Evolutionary conservation across 2,888 invertebrate genomes (phyloP), one percentile per base, ranked within the genome.

Genomic region (Pseudococcus longispinus): DNA sequence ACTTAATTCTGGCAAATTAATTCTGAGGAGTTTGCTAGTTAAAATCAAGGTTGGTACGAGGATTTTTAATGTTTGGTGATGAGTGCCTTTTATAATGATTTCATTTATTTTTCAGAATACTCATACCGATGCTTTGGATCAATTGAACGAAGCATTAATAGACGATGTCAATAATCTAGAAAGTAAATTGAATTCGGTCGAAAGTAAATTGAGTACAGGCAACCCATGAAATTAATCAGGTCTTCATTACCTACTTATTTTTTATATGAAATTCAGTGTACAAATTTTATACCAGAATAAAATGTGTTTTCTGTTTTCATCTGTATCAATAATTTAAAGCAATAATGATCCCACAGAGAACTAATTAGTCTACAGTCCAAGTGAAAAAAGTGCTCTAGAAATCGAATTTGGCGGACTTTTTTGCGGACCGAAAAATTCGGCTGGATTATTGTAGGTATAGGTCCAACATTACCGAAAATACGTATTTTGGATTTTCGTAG

Each of bases 1-100:
- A 29, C 87, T 90, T 18, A 88, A 89, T 11, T 90, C 90, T 5
- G 89, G 89, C 23, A 90, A 90, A 88, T 88, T 90, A 20, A 89
- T 90, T 29, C 86, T 90, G 8, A 88, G 89, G 77, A 89, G 89
- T 82, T 89, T 89, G 0, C 70, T 89, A 0, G 88, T 89, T 11
- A 89, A 89, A 88, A 89, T 90, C 23, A 89, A 89, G 88, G 89
- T 89, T 82, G 84, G 87, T 88, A 18, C 44, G 5, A 23, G 18
- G 37, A 37, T 9, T 15, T 13, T 13, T 46, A 46, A 8, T 8
- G 0, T 37, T 37, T 37, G 37, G 37, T 46, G 13, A 46, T 13
- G 15, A 15, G 44, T 1, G 9, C 37, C 37, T 37, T 9, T 5
- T 37, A 37, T 37, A 8, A 46, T 46, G 44, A 46, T 46, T 13